A percentile compares a stretch with the other conserved stretches of the same genome.
Conservation (phyloP, 2,888 invertebrate genomes). For the Pinctada fucata region DNA sequence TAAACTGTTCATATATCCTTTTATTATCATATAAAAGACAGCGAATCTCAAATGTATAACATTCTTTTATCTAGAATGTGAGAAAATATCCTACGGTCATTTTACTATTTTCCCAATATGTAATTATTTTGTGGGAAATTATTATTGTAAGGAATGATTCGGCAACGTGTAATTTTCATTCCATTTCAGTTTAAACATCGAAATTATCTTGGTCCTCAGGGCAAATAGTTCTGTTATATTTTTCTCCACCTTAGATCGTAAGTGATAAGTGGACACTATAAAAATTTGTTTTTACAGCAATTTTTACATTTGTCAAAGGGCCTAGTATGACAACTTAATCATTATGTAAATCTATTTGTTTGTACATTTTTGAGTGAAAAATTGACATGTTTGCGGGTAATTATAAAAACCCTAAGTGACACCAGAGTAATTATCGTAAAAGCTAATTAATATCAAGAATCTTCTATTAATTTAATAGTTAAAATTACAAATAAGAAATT, state of each 20-base stretch:
- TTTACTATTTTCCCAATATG: constrained; percentile 13
- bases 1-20: constrained; percentile 1
- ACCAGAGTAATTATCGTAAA: too few species aligned
- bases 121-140: constrained; percentile 30
- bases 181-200: constrained; percentile 7
- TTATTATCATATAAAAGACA: background rate
- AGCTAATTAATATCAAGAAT: too few species aligned
- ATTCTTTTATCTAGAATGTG: constrained; percentile 29
- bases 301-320: too few species aligned
- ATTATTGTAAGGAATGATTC: constrained; percentile 8
- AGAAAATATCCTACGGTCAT: constrained; percentile 21
- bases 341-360: too few species aligned
- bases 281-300: too few species aligned
- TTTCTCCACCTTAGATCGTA: too few species aligned
- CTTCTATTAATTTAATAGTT: too few species aligned
- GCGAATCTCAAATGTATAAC: background rate
- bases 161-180: constrained; percentile 22
- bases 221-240: background rate
- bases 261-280: too few species aligned
- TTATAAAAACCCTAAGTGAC: too few species aligned
- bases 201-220: constrained; percentile 13
- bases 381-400: background rate
- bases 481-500: too few species aligned
- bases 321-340: too few species aligned
- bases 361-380: background rate